Evolutionary conservation across 1,140 invertebrate species (phyloP).

Genomic region (Aphelenchoides avenae): DNA sequence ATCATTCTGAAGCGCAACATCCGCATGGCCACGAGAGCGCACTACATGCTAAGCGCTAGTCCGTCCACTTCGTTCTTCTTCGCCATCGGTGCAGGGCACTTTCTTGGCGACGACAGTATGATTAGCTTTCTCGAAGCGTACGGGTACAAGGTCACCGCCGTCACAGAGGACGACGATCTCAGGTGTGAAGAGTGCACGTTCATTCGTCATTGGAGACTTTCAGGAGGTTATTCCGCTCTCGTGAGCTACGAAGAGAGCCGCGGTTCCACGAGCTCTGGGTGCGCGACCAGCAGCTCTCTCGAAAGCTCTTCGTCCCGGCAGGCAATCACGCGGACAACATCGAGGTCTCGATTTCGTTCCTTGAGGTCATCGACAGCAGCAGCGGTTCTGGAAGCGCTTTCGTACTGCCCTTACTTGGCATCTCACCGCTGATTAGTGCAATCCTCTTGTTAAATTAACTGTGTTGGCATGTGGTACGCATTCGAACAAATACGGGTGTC

Average conservation of each 20-base stretch:
- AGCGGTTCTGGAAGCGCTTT: neutral
- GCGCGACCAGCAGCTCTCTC: neutral
- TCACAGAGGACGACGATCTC: conserved; percentile 11
- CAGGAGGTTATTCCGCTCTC: neutral
- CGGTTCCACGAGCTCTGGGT: neutral
- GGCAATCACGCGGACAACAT: neutral
- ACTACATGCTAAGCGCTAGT: too few species aligned
- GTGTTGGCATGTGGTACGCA: too few species aligned
- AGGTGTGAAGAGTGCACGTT: neutral
- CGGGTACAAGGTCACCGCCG: conserved; percentile 4
- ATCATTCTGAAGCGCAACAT: conserved; percentile 28
- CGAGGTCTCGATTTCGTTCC: neutral
- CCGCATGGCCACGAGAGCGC: conserved; percentile 27
- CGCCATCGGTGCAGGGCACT: conserved; percentile 3
- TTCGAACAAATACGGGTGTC: too few species aligned
- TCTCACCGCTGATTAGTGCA: neutral
- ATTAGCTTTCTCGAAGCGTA: conserved; percentile 10
- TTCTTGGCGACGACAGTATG: conserved; percentile 16
- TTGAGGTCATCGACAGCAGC: neutral
- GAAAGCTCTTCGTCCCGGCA: neutral
- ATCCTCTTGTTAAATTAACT: too few species aligned
- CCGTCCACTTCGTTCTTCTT: too few species aligned
- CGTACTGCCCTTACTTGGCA: neutral
- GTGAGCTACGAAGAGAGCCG: neutral
- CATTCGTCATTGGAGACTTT: neutral